These are phyloP conservation scores for Masnerella sp. DNA, from an alignment of 2,888 invertebrate genomes.

Conservation along the genomic window DNA sequence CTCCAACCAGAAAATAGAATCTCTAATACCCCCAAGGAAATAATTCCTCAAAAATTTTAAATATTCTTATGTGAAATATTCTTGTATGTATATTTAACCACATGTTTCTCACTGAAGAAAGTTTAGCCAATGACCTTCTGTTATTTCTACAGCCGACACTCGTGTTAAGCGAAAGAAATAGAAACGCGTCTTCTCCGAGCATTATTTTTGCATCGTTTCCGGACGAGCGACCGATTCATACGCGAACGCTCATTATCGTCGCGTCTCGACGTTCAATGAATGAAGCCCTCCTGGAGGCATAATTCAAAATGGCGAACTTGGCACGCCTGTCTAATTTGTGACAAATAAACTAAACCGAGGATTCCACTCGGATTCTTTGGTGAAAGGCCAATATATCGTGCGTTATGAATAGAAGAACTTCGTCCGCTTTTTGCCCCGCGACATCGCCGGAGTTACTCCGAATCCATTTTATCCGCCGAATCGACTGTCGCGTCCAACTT, in stretches of 20 bases:
- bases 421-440: constrained; percentile 3
- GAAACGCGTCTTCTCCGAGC: too few species aligned
- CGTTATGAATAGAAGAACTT: constrained; percentile 40
- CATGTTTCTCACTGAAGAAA: too few species aligned
- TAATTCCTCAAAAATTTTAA: too few species aligned
- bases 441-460: too few species aligned
- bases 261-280: constrained; percentile 45
- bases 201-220: constrained; percentile 17
- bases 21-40: too few species aligned
- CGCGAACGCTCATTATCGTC: constrained; percentile 44
- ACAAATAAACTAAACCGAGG: constrained; percentile 53
- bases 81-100: too few species aligned
- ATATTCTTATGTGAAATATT: too few species aligned
- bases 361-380: constrained; percentile 42
- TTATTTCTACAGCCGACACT: too few species aligned
- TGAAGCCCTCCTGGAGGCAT: constrained; percentile 50
- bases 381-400: constrained; percentile 50
- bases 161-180: too few species aligned
- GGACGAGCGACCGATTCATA: constrained; percentile 30
- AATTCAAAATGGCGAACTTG: constrained; percentile 57
- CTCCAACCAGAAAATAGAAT: too few species aligned
- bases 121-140: too few species aligned
- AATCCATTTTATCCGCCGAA: constrained; percentile 22
- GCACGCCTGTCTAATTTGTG: constrained; percentile 59
- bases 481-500: constrained; percentile 1